Percentiles rank a stretch among this genome's conserved stretches.
phyloP scores from a whole-genome alignment of 1,140 invertebrate genomes.

The Drosophila hydei region DNA sequence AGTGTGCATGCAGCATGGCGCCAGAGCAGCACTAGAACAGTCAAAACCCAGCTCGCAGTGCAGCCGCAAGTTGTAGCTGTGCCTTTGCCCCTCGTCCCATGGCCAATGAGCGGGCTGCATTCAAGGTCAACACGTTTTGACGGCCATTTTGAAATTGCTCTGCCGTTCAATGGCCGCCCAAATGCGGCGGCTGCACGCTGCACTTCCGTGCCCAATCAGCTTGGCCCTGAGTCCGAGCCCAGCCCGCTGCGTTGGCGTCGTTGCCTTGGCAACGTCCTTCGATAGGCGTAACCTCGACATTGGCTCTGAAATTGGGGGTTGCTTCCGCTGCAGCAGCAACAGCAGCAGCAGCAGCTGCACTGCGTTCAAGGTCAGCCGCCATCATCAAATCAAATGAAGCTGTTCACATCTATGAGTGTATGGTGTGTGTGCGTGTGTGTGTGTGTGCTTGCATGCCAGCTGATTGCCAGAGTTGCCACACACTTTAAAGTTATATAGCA shows the following conservation, averaged over 20 bases:
- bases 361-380: slow-evolving; percentile 51
- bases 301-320: slow-evolving; percentile 66
- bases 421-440: neutral
- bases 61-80: neutral
- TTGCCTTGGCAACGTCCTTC: slow-evolving; percentile 72
- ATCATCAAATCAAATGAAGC: slow-evolving; percentile 39
- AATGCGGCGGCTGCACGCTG: slow-evolving; percentile 33
- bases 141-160: slow-evolving; percentile 72
- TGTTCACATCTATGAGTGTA: neutral
- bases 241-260: slow-evolving; percentile 34
- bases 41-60: neutral
- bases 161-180: slow-evolving; percentile 71
- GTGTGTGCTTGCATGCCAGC: neutral
- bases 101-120: slow-evolving; percentile 51
- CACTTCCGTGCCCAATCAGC: slow-evolving; percentile 76
- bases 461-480: slow-evolving; percentile 18
- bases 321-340: slow-evolving; percentile 38
- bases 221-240: slow-evolving; percentile 42
- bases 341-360: slow-evolving; percentile 33
- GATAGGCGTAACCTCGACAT: slow-evolving; percentile 78
- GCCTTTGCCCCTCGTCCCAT: neutral
- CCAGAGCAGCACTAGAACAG: neutral
- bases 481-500: neutral
- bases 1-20: neutral
- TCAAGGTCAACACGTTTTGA: slow-evolving; percentile 72